A percentile compares a stretch with the other conserved stretches of the same genome.
Evolutionary conservation across 2,888 invertebrate species (phyloP).

Genomic region (Parnassius mnemosyne): DNA sequence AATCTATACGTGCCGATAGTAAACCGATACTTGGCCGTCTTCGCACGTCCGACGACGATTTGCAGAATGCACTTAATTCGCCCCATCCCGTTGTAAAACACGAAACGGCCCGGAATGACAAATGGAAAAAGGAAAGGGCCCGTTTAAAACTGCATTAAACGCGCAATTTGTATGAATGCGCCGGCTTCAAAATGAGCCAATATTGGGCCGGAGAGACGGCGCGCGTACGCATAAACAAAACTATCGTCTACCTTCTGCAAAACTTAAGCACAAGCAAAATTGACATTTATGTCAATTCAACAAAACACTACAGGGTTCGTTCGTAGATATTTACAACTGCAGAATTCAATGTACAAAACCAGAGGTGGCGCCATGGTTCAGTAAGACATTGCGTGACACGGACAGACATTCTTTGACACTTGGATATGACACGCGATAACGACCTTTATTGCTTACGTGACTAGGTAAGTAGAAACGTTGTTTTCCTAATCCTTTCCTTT

Average conservation of each 20-base stretch:
- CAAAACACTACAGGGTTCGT: not conserved
- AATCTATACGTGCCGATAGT: constrained; percentile 36
- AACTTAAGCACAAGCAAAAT: not conserved
- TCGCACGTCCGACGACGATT: constrained; percentile 60
- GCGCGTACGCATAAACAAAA: constrained; percentile 50
- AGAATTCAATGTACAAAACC: constrained; percentile 38
- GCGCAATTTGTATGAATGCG: constrained; percentile 65
- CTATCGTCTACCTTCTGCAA: constrained; percentile 18
- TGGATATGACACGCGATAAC: constrained; percentile 48
- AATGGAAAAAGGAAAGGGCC: constrained; percentile 72
- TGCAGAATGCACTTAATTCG: constrained; percentile 60
- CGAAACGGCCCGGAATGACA: constrained; percentile 60
- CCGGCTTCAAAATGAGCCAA: constrained; percentile 60
- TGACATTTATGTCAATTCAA: constrained; percentile 3
- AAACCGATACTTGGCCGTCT: constrained; percentile 43
- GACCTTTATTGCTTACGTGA: constrained; percentile 41
- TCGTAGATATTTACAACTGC: constrained; percentile 26
- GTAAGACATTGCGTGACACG: constrained; percentile 49
- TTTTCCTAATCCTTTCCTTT: constrained; percentile 26
- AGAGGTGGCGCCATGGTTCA: constrained; percentile 62
- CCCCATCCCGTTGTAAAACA: constrained; percentile 67
- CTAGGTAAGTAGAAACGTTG: constrained; percentile 30
- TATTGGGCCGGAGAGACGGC: constrained; percentile 56
- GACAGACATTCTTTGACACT: constrained; percentile 43
- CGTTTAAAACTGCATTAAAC: constrained; percentile 58